A percentile compares a stretch with the other conserved stretches of the same genome.
These are phyloP conservation scores for Jaculus jaculus DNA, from an alignment of 2,113 vertebrate genomes.

Conservation along the genomic window DNA sequence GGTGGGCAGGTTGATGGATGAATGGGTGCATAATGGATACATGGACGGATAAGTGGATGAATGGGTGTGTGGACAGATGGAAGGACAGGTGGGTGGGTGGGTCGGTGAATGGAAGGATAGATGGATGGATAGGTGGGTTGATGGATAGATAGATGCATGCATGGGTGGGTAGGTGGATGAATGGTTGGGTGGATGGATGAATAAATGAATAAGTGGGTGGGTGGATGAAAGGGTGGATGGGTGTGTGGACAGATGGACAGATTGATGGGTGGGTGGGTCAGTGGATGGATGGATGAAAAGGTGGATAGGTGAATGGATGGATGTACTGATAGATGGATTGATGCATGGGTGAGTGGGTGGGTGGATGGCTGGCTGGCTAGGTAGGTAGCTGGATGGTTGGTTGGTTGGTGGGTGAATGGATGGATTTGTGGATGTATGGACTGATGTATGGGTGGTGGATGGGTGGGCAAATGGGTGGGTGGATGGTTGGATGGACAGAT, in stretches of 20 bases:
- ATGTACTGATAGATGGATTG: too few species aligned
- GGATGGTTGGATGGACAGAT: background rate
- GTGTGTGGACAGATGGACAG: background rate
- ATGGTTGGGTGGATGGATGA: background rate
- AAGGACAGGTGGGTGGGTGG: too few species aligned
- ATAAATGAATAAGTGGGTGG: accelerated
- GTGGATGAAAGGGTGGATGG: background rate
- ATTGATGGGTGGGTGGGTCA: background rate
- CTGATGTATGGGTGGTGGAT: too few species aligned
- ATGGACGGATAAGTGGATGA: too few species aligned
- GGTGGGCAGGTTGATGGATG: background rate
- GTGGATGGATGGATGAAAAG: background rate
- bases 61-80: background rate
- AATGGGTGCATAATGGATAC: background rate
- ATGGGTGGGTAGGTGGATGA: background rate
- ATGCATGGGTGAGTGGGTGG: background rate
- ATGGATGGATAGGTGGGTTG: background rate
- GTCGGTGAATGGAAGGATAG: background rate
- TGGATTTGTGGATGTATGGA: too few species aligned
- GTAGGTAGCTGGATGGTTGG: too few species aligned
- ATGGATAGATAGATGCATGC: background rate
- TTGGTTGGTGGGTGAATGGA: too few species aligned
- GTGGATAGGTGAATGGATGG: background rate
- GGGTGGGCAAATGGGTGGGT: too few species aligned
- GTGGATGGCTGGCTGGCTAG: too few species aligned